These are phyloP conservation scores for Cherax destructor DNA, from an alignment of 1,140 invertebrate genomes.

Conservation along the genomic window DNA sequence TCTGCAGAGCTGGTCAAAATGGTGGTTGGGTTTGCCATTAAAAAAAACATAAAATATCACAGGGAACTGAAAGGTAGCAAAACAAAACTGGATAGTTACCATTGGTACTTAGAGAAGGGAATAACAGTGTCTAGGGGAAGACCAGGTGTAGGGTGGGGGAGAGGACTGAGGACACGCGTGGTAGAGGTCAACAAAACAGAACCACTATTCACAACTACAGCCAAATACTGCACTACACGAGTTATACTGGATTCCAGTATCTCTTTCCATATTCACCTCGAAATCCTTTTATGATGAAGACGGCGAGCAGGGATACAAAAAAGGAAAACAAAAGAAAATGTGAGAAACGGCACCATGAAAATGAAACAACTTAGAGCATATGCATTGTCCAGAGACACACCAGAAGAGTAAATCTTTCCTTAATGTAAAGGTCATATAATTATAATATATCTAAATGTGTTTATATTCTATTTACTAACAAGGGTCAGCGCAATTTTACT, in stretches of 20 bases:
- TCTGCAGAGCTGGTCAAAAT: conserved; percentile 59
- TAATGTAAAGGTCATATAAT: conserved; percentile 55
- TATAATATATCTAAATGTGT: conserved; percentile 61
- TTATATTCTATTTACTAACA: conserved; percentile 57
- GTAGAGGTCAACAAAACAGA: conserved; percentile 65
- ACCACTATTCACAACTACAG: conserved; percentile 70
- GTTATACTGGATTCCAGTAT: conserved; percentile 55
- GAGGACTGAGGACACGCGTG: conserved; percentile 62
- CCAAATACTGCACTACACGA: conserved; percentile 67
- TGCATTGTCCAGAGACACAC: conserved; percentile 59
- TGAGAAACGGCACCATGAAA: conserved; percentile 67
- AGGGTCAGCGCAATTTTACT: conserved; percentile 63
- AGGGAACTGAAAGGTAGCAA: conserved; percentile 57
- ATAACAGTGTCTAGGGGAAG: conserved; percentile 56
- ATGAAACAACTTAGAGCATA: conserved; percentile 64
- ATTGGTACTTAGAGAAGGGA: conserved; percentile 56
- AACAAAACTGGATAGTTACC: conserved; percentile 57
- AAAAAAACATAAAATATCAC: conserved; percentile 48
- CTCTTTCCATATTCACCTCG: conserved; percentile 73
- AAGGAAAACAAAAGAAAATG: conserved; percentile 72
- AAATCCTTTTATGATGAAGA: conserved; percentile 73
- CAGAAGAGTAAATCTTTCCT: conserved; percentile 66
- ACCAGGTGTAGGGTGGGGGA: conserved; percentile 62
- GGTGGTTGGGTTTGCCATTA: conserved; percentile 58
- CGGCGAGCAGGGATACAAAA: conserved; percentile 71